A percentile compares a stretch with the other conserved stretches of the same genome.
These are phyloP conservation scores for Sciurus vulgaris DNA, from an alignment of 2,797 vertebrate genomes.

Conservation along the genomic window DNA sequence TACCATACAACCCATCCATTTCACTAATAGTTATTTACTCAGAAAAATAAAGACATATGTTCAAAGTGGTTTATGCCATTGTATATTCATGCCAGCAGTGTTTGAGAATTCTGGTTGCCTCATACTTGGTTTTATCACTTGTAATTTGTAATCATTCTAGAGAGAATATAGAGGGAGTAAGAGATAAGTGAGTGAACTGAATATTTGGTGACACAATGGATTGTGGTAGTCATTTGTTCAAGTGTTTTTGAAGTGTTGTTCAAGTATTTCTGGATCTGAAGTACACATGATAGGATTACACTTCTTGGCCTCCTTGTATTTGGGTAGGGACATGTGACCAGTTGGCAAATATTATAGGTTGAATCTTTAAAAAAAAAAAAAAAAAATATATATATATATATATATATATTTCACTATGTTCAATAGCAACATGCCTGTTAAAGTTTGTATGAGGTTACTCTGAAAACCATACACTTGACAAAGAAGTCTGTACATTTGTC, in stretches of 20 bases:
- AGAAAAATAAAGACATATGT: conserved; percentile 6
- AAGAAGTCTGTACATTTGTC: conserved; percentile 92
- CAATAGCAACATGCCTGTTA: conserved; percentile 91
- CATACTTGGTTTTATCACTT: conserved; percentile 19
- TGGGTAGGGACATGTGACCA: neutral
- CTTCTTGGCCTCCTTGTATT: neutral
- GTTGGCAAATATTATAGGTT: neutral
- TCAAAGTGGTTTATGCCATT: conserved; percentile 1
- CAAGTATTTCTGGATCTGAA: neutral
- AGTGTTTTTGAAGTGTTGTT: neutral
- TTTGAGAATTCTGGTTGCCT: neutral
- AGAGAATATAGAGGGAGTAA: neutral
- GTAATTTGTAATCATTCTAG: neutral
- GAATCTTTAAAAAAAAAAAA: too few relatives aligned
- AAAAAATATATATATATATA: too few relatives aligned
- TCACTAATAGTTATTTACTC: conserved; percentile 1
- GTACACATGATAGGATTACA: neutral
- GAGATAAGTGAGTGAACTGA: neutral
- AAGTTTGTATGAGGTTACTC: conserved; percentile 90
- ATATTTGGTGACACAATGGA: neutral
- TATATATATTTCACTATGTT: conserved; percentile 87
- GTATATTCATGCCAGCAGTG: neutral
- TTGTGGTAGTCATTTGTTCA: neutral
- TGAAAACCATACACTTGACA: conserved; percentile 91
- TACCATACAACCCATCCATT: conserved; percentile 10